phyloP scores from a whole-genome alignment of 2,888 invertebrate genomes.

The Salpingus planirostris region DNA sequence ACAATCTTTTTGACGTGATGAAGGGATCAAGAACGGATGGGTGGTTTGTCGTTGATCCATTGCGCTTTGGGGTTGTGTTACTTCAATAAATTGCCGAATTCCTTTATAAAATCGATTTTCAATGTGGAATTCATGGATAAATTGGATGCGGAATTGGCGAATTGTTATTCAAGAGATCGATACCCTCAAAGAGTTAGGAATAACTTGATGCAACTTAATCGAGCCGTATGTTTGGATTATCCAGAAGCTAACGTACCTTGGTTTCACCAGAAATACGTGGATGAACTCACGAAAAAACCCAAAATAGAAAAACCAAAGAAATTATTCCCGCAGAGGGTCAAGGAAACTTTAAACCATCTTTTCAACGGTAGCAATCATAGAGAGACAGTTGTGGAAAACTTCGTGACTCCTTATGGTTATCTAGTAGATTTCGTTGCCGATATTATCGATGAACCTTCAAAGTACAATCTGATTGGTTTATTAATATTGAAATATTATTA shows the following conservation, averaged over 20 bases:
- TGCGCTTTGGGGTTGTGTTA: constrained; percentile 46
- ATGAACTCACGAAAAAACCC: constrained; percentile 38
- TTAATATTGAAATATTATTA: constrained; percentile 1
- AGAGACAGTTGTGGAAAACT: constrained; percentile 19
- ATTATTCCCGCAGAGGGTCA: constrained; percentile 17
- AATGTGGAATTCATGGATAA: constrained; percentile 51
- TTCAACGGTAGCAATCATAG: constrained; percentile 7
- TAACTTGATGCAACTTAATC: constrained; percentile 53
- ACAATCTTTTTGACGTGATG: too few species aligned
- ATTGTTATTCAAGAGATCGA: constrained; percentile 47
- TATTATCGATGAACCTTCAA: too few species aligned
- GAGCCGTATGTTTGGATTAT: constrained; percentile 54
- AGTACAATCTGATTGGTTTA: too few species aligned
- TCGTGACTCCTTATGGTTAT: constrained; percentile 42
- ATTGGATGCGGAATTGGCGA: constrained; percentile 48
- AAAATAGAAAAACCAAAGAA: background rate
- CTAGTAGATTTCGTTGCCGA: constrained; percentile 38
- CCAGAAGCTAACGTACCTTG: constrained; percentile 55
- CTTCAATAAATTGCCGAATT: constrained; percentile 45
- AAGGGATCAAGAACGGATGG: constrained; percentile 49
- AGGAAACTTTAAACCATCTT: constrained; percentile 27
- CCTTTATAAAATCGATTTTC: constrained; percentile 48
- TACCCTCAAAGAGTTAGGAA: constrained; percentile 48
- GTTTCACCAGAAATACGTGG: constrained; percentile 56
- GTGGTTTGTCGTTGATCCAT: constrained; percentile 46